Base-by-base conservation (phyloP, 2,888 invertebrate species). In the Volucella inanis region DNA sequence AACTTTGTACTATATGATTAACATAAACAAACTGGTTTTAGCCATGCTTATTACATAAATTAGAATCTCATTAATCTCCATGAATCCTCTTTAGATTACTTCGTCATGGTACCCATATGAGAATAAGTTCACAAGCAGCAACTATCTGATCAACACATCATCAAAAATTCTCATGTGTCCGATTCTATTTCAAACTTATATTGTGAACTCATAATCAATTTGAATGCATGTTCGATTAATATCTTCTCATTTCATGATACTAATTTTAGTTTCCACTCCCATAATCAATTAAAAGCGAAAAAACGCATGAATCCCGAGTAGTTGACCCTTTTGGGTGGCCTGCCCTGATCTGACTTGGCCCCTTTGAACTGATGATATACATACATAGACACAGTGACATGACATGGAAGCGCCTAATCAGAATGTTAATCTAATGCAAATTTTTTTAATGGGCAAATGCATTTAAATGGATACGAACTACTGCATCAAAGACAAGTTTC, bases 401-500 rank as follows among this genome's bases (percentile, higher is more conserved):
- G 31, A 6, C 31, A 31, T 31, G 31, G 31, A 31, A 38, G 55
- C 59, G 39, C 15, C 15, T 22, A 68, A 71, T 61, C 18, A 49
- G 54, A 31, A 72, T 72, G 72, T 31, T 45, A 72, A 72, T 62
- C 41, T 9, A 54, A 72, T 72, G 72, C 62, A 39, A 62, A 72
- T 62, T 41, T 14, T n/a, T 43, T n/a, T 8, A 38, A 55, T 52
- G 43, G 38, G 38, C 45, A n/a, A 47, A 47, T 55, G 15, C 52
- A 41, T 22, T 65, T 39, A 12, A 39, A 15, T 39, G 50, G 41
- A 43, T 12, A 65, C 54, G 41, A 67, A 67, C 54, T 55, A 55
- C 50, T 71, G 59, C 52, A 71, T 61, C 61, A 31, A 22, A 15
- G 43, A 47, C 8, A 38, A 52, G 39, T 62, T 55, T 64, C 55